Base-by-base conservation (phyloP, 2,888 invertebrate species). In the Empis stercorea region DNA sequence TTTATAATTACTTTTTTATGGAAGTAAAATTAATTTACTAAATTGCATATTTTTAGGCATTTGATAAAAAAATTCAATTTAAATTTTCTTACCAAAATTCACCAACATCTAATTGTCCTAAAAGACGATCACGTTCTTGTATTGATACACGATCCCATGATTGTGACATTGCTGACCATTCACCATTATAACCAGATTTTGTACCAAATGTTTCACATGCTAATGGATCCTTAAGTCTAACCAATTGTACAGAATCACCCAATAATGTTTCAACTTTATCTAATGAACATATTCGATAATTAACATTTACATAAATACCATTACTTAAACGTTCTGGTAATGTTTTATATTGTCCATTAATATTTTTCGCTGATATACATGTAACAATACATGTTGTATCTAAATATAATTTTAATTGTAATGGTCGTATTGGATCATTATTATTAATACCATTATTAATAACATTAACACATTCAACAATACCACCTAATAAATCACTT, bases 401-500 rank as follows among this genome's bases (percentile, higher is more conserved):
- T 45, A 91, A 72, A 36, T 88, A 74, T 59, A 76, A 73, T 38
- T 89, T 73, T 10, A 84, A 73, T 49, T 81, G 73, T 3, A 72
- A 66, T 11, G 69, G 69, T 11, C 78, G 72, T 51, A 81, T 79
- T 1, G 80, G 76, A 13, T 84, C 81, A 3, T 77, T 74, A 56
- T 86, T 80, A 51, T 83, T 80, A 13, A 79, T 71, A 34, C 84
- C 74, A n/a, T 84, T 78, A 53, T 82, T 80, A 11, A 78, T 71
- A 34, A 84, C 74, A n/a, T 77, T 75, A 52, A 89, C 77, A 51
- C 81, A 83, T 65, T 92, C 89, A 0, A 89, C 87, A 48, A 92
- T 85, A 6, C 92, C 92, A 1, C 92, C 92, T 0, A 91, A 87
- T 30, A 93, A 73, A 68, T 92, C 91, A 1, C 88, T 87, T 45